A percentile compares a stretch with the other conserved stretches of the same genome.
Conservation (phyloP, 2,797 vertebrate species). For the Hydrolagus colliei region DNA sequence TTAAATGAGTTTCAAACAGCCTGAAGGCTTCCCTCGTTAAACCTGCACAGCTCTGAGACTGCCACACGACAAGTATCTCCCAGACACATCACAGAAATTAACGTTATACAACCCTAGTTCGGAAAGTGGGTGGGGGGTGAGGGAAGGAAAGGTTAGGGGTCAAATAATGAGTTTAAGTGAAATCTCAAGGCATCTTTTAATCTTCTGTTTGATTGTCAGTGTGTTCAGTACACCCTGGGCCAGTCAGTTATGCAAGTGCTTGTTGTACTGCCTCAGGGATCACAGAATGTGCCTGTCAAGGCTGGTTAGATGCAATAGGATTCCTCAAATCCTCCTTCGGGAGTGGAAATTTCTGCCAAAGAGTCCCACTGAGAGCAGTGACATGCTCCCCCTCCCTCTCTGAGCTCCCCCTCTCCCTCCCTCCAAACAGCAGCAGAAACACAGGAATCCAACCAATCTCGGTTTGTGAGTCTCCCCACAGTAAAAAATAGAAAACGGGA, state of each 20-base stretch:
- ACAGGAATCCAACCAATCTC: neutral
- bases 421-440: neutral
- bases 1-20: conserved; percentile 3
- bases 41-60: neutral
- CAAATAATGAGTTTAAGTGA: conserved; percentile 28
- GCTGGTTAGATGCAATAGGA: conserved; percentile 7
- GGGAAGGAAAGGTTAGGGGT: conserved; percentile 18
- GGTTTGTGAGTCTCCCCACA: neutral
- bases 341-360: conserved; percentile 27
- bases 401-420: no score
- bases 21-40: neutral
- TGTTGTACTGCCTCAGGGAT: conserved; percentile 13
- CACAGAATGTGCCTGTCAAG: conserved; percentile 24
- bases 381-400: neutral
- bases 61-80: conserved; percentile 4
- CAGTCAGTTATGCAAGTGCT: neutral
- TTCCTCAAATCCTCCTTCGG: conserved; percentile 15
- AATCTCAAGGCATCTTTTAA: conserved; percentile 18
- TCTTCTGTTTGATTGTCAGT: conserved; percentile 30
- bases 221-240: conserved; percentile 10
- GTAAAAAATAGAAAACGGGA: neutral
- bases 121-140: neutral
- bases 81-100: conserved; percentile 17
- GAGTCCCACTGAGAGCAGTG: neutral
- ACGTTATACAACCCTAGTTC: conserved; percentile 13